These are phyloP conservation scores for Akabosia matsudoensis DNA, from an alignment of 1,140 invertebrate species.

Conservation along the genomic window DNA sequence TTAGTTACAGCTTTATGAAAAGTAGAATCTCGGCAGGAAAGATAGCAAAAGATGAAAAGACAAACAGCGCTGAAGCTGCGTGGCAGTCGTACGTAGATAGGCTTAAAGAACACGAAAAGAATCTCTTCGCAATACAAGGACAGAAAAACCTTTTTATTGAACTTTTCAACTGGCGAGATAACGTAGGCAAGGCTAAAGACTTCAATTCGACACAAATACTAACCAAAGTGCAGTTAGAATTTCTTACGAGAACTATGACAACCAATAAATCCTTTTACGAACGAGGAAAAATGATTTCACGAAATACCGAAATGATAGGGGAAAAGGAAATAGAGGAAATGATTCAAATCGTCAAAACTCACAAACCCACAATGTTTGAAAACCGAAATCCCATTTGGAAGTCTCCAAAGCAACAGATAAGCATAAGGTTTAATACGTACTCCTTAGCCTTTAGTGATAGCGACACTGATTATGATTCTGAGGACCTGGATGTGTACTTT, in stretches of 20 bases:
- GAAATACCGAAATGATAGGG: neutral
- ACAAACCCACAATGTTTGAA: neutral
- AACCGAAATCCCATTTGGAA: neutral
- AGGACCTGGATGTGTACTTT: neutral
- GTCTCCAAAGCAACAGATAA: neutral
- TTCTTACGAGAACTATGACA: neutral
- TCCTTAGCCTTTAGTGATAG: neutral
- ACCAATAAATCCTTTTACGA: neutral
- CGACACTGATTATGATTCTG: neutral
- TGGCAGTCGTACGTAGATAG: slow-evolving; percentile 3
- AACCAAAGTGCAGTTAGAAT: neutral
- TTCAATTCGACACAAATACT: neutral
- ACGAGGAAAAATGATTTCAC: neutral
- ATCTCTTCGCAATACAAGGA: neutral
- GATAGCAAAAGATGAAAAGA: neutral
- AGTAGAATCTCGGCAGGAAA: neutral
- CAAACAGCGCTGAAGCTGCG: neutral
- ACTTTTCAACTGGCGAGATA: neutral
- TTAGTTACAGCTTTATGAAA: no score
- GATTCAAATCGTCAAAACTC: neutral
- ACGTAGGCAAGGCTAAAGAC: neutral
- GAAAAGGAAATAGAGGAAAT: neutral
- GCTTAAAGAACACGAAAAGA: neutral
- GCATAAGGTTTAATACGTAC: neutral
- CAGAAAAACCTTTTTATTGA: neutral